Base-by-base conservation (phyloP, 64 coral and sea anemone genomes). In the Platygyra sinensis region DNA sequence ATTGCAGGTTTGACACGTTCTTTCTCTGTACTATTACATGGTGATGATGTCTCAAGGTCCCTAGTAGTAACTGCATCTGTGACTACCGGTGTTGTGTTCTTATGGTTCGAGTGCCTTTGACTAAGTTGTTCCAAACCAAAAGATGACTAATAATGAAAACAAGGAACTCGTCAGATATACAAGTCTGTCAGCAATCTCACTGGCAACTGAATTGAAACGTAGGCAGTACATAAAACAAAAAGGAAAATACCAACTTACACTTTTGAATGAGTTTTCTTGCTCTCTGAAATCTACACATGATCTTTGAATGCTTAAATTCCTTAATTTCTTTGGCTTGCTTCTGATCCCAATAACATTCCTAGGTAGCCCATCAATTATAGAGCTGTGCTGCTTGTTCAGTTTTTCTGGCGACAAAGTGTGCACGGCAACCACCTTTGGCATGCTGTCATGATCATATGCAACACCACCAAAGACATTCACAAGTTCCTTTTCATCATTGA, bases 371-470 rank as follows among this genome's bases (percentile, higher is more conserved):
- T 69, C 81, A 18, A 71, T 10, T n/a, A 24, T 27, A 27, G 63
- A 24, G 64, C 38, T 1, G 33, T 22, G n/a, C 71, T 32, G 38
- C 12, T 14, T 85, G 31, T n/a, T 50, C 20, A 36, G 22, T 11
- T 20, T 62, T 51, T 85, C 62, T 52, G 18, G 62, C 42, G 39
- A 46, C 24, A 72, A 75, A n/a, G 71, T 75, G 73, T 91, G 80
- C 27, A 91, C 89, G 62, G 89, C 80, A 11, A 85, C 79, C 75
- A 91, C 39, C 25, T 73, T 91, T 27, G 89, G 89, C 80, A 91
- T 10, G 20, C 67, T 83, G 8, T 91, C 89, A 62, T 91, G 78
- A 31, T 91, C 89, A 62, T 82, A 91, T 0, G 89, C 89, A 33
- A 82, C 80, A 24, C 79, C 89, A 13, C 89, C 89, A 76, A 36